Base-by-base conservation (phyloP, 2,888 invertebrate genomes). In the Acleris laterana region DNA sequence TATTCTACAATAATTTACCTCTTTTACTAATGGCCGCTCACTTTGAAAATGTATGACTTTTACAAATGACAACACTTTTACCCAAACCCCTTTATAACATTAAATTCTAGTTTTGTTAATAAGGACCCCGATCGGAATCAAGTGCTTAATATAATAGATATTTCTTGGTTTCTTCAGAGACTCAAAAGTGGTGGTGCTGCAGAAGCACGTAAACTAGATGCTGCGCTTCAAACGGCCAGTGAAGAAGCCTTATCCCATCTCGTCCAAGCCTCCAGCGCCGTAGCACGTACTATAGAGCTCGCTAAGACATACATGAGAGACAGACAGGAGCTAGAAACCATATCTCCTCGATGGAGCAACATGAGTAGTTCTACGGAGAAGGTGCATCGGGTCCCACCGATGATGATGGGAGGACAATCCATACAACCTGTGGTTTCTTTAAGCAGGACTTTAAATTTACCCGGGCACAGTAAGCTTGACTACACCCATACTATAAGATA, bases 381-480 rank as follows among this genome's bases (percentile, higher is more conserved):
- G 69, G 79, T 91, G 3, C 86, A 89, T 69, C 72, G 86, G 62
- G 92, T 93, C 3, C 86, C 85, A 1, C 92, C 92, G 0, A 74
- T 86, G 82, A 76, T 88, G 77, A 78, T 89, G 48, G 90, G 88
- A 0, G 92, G 92, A 0, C 84, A 84, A 68, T 84, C 86, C 0
- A 87, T 91, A 69, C 92, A 92, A 70, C 92, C 92, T 0, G 90
- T 91, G 0, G 91, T 93, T 0, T 78, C 89, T 3, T 76, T 93
- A 2, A 89, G 85, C 56, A 81, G 90, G 64, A 66, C 86, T 16
- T 62, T 88, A 1, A 82, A 85, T 70, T 77, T 80, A n/a, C 84
- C 78, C 69, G 81, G 75, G 70, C 59, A 77, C 68, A 74, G 88
- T 89, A 71, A 80, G 86, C 76, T 52, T 17, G 22, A 28, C 19